phyloP scores from a whole-genome alignment of 2,888 invertebrate genomes.

The Torymus aiolomorphi region DNA sequence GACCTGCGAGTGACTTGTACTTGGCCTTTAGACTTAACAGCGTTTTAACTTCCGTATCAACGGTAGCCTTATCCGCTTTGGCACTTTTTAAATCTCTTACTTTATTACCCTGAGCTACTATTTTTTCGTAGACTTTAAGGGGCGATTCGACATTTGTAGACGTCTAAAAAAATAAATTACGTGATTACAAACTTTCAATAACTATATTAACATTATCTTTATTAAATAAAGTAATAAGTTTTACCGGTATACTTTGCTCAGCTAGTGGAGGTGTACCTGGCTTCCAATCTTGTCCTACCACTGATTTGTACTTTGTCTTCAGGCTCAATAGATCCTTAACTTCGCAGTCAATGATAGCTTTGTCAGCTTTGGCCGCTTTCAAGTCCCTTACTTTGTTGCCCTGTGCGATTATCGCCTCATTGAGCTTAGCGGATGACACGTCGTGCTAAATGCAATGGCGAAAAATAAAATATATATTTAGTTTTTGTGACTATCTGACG shows the following conservation, averaged over 20 bases:
- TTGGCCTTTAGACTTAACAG: conserved; percentile 79
- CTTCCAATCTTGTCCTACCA: conserved; percentile 76
- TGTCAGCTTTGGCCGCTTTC: conserved; percentile 66
- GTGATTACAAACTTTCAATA: too few species aligned
- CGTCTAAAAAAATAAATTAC: conserved; percentile 12
- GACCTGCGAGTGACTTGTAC: conserved; percentile 80
- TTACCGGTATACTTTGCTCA: neutral
- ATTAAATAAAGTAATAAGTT: too few species aligned
- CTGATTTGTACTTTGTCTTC: conserved; percentile 73
- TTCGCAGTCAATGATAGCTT: conserved; percentile 77
- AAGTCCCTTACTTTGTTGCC: conserved; percentile 68
- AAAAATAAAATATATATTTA: too few species aligned
- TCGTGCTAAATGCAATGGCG: neutral
- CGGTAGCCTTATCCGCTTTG: conserved; percentile 66
- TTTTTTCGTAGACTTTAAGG: conserved; percentile 69
- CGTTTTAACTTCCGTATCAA: conserved; percentile 77
- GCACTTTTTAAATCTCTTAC: conserved; percentile 66
- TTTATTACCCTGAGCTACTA: conserved; percentile 75
- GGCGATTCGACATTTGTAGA: conserved; percentile 67
- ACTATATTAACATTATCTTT: too few species aligned
- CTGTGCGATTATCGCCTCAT: conserved; percentile 76
- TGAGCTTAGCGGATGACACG: conserved; percentile 65
- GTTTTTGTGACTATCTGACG: too few species aligned
- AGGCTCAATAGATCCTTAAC: conserved; percentile 79
- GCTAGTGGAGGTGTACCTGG: conserved; percentile 64